Evolutionary conservation across 2,888 invertebrate genomes (phyloP).

Genomic region (Anticlea derivata): DNA sequence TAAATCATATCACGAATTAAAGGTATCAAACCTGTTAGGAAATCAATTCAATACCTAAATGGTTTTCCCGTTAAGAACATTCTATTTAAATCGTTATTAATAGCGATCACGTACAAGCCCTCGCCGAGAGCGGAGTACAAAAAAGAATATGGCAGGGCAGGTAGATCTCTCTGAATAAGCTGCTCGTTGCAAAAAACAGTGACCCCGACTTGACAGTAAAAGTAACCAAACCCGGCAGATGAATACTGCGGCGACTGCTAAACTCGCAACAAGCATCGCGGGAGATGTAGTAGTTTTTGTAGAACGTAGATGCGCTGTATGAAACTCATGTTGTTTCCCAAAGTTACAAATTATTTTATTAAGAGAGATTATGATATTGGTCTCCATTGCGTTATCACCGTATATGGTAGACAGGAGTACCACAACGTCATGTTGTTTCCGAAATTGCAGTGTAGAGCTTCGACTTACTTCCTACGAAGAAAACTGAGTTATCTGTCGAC

Average conservation of each 20-base stretch:
- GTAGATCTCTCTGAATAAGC: constrained; percentile 30
- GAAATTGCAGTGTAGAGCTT: too few relatives aligned
- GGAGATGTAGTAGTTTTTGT: constrained; percentile 52
- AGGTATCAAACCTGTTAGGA: not conserved
- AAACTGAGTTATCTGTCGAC: constrained; percentile 45
- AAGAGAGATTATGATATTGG: too few relatives aligned
- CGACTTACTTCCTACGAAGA: too few relatives aligned
- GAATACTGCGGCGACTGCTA: constrained; percentile 45
- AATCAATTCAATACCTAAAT: not conserved
- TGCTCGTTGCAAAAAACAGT: constrained; percentile 46
- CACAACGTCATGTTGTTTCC: too few relatives aligned
- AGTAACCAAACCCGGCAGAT: constrained; percentile 47
- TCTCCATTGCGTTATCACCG: too few relatives aligned
- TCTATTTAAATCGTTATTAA: not conserved
- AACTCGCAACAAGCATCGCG: constrained; percentile 24
- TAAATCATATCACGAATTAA: not conserved
- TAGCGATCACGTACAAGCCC: constrained; percentile 4
- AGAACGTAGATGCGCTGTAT: constrained; percentile 43
- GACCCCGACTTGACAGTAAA: constrained; percentile 42
- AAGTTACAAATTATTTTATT: too few relatives aligned
- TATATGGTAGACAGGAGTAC: too few relatives aligned
- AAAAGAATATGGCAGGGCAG: constrained; percentile 7
- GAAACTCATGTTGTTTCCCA: constrained; percentile 27
- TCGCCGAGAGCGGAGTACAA: constrained; percentile 2
- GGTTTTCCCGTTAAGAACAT: not conserved